phyloP scores from a whole-genome alignment of 2,113 vertebrate species.

The Hepsetus odoe region DNA sequence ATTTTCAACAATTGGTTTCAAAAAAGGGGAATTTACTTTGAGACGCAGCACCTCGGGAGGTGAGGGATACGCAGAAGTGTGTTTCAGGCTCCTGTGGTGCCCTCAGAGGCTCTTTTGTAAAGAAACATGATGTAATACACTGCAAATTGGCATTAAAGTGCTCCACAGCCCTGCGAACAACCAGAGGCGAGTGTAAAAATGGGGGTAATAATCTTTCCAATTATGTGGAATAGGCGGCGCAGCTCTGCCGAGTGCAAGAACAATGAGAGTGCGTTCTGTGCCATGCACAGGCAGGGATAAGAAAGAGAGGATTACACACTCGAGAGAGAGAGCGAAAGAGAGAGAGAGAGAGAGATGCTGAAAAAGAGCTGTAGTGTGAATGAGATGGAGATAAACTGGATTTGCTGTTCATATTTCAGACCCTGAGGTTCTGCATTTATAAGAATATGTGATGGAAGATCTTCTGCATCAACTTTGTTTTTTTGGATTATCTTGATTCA shows the following conservation, averaged over 20 bases:
- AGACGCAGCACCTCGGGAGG: constrained; percentile 20
- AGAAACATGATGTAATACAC: constrained; percentile 35
- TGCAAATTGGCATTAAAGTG: constrained; percentile 36
- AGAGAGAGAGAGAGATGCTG: neutral
- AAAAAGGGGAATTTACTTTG: constrained; percentile 13
- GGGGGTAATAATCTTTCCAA: constrained; percentile 47
- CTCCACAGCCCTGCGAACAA: neutral
- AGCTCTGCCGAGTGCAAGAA: neutral
- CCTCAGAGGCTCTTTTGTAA: constrained; percentile 14
- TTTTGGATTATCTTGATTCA: no score
- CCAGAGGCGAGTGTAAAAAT: constrained; percentile 27
- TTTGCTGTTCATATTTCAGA: neutral
- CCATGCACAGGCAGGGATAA: constrained; percentile 17
- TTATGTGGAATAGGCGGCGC: constrained; percentile 5
- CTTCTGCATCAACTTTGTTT: no score
- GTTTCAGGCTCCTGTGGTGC: constrained; percentile 15
- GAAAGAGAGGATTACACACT: constrained; percentile 10
- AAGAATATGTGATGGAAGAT: no score
- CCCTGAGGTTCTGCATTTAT: neutral
- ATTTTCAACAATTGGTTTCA: neutral
- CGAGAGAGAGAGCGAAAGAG: constrained; percentile 11
- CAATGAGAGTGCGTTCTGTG: constrained; percentile 13
- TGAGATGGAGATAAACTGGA: constrained; percentile 31
- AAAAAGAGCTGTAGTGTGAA: neutral
- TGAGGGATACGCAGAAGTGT: neutral